Percentiles rank a stretch among this genome's conserved stretches.
These are phyloP conservation scores for Tympanoctomys barrerae DNA, from an alignment of 2,797 vertebrate species.

Conservation along the genomic window DNA sequence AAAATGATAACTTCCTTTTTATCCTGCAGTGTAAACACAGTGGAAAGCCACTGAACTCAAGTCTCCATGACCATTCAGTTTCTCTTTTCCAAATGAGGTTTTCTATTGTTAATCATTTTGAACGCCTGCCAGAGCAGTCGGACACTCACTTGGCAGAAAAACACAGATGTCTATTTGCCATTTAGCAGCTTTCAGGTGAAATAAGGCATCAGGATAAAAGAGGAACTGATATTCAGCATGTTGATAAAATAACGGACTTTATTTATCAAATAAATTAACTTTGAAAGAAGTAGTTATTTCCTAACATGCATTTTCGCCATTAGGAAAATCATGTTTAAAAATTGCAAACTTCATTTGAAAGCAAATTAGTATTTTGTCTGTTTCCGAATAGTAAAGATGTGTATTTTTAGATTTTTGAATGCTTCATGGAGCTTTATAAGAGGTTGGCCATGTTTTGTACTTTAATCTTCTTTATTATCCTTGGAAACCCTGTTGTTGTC, in stretches of 20 bases:
- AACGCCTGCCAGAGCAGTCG: conserved; percentile 71
- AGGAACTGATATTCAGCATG: conserved; percentile 42
- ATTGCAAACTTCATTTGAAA: neutral
- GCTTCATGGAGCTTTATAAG: conserved; percentile 51
- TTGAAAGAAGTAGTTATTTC: conserved; percentile 6
- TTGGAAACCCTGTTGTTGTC: conserved; percentile 30
- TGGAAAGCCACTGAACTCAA: neutral
- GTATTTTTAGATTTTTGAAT: conserved; percentile 36
- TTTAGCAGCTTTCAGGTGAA: conserved; percentile 79
- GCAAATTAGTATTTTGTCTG: neutral
- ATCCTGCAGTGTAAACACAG: conserved; percentile 25
- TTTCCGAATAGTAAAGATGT: neutral
- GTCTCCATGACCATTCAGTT: neutral
- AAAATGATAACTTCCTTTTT: neutral
- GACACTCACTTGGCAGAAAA: conserved; percentile 18
- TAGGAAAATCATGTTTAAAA: neutral
- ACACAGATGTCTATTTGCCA: conserved; percentile 65
- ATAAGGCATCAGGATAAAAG: conserved; percentile 55
- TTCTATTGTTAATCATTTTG: conserved; percentile 67
- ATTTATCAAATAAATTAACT: neutral
- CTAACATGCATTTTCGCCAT: neutral
- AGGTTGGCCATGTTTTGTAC: conserved; percentile 19
- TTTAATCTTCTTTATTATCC: neutral
- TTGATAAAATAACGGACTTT: neutral
- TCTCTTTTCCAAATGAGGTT: neutral